Conservation (phyloP, 1,140 invertebrate genomes). For the Coelopa frigida region DNA sequence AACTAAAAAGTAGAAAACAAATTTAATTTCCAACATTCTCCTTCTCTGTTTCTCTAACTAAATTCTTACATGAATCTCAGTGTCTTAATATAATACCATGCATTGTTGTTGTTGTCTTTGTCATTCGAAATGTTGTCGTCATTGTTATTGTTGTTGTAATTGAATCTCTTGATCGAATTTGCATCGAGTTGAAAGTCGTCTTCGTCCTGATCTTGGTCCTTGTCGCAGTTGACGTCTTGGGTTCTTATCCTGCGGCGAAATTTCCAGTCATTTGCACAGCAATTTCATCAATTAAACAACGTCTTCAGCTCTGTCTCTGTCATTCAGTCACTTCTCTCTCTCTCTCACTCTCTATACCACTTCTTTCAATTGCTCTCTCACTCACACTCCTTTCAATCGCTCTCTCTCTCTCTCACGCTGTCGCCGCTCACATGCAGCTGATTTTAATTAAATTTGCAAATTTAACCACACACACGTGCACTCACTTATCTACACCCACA, state of each 20-base stretch:
- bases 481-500: conserved; percentile 1
- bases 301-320: too few relatives aligned
- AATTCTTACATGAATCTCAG: too few relatives aligned
- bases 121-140: background rate
- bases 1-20: too few relatives aligned
- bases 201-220: background rate
- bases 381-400: background rate
- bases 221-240: background rate
- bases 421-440: conserved; percentile 7
- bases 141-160: conserved; percentile 5
- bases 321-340: too few relatives aligned
- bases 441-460: conserved; percentile 23
- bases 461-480: conserved; percentile 13
- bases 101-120: too few relatives aligned
- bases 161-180: conserved; percentile 1
- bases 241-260: too few relatives aligned
- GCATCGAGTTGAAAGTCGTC: too few relatives aligned
- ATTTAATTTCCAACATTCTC: too few relatives aligned
- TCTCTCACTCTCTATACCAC: too few relatives aligned
- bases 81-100: too few relatives aligned
- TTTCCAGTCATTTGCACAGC: background rate
- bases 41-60: too few relatives aligned
- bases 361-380: background rate
- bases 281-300: conserved; percentile 25
- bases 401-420: background rate